phyloP scores from a whole-genome alignment of 2,888 invertebrate genomes.

The Ptychoptera contaminata region DNA sequence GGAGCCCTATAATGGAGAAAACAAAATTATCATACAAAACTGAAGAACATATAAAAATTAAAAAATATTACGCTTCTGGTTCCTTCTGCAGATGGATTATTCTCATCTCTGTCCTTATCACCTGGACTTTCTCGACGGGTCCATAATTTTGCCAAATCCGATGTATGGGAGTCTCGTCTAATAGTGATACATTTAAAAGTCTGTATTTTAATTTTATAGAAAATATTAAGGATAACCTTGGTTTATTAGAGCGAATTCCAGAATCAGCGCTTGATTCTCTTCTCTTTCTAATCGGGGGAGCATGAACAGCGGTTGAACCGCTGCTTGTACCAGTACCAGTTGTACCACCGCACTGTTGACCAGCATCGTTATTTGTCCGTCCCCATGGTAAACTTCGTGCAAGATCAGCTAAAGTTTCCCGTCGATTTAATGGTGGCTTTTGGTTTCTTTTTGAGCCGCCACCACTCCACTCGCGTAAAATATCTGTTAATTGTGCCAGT shows the following conservation, averaged over 20 bases:
- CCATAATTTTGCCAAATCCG: constrained; percentile 59
- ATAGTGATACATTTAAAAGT: too few species aligned
- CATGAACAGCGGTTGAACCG: constrained; percentile 30
- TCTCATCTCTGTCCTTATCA: constrained; percentile 26
- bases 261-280: constrained; percentile 79
- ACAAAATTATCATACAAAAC: not conserved
- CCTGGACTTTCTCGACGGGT: constrained; percentile 46
- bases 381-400: constrained; percentile 75
- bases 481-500: constrained; percentile 75
- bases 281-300: constrained; percentile 45
- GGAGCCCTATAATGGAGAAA: constrained; percentile 17
- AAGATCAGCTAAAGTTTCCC: constrained; percentile 77
- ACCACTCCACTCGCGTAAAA: constrained; percentile 73
- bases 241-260: constrained; percentile 60
- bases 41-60: not conserved
- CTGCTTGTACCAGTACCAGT: constrained; percentile 14
- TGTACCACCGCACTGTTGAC: constrained; percentile 14
- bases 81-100: constrained; percentile 12
- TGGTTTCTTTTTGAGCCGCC: constrained; percentile 38
- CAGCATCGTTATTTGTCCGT: constrained; percentile 41
- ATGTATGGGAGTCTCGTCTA: constrained; percentile 53
- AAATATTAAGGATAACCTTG: constrained; percentile 20
- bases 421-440: constrained; percentile 56
- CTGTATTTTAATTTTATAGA: not conserved
- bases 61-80: constrained; percentile 12